A percentile compares a stretch with the other conserved stretches of the same genome.
Evolutionary conservation across 2,797 vertebrate species (phyloP).

Genomic region (Sibirionetta formosa): DNA sequence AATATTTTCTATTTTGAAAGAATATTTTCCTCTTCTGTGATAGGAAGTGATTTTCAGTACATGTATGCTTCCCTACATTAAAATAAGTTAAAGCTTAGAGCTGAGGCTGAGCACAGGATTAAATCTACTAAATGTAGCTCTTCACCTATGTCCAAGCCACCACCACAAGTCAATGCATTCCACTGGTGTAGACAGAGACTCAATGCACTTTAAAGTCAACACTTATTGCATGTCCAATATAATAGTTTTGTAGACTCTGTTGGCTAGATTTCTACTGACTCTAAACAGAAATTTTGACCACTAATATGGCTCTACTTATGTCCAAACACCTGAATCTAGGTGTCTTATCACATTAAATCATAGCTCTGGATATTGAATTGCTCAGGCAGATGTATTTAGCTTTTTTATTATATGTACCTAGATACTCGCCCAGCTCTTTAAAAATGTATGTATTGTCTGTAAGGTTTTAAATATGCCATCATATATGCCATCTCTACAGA

Average conservation of each 20-base stretch:
- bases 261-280: not conserved
- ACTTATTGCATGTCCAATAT: not conserved
- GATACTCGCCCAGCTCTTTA: not conserved
- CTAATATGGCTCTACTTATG: not conserved
- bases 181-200: not conserved
- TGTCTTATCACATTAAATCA: not conserved
- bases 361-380: not conserved
- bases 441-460: not conserved
- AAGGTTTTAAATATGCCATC: not conserved
- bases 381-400: not conserved
- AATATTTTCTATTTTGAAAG: not conserved
- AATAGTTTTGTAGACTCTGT: not conserved
- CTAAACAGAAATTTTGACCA: not conserved
- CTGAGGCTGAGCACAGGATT: not conserved
- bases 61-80: rapidly evolving
- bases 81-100: not conserved
- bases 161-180: not conserved
- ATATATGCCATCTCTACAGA: not conserved
- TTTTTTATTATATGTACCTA: rapidly evolving
- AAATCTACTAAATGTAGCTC: not conserved
- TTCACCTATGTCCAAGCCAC: not conserved
- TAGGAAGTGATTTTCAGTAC: not conserved
- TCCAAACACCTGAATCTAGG: not conserved
- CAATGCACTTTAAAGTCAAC: not conserved
- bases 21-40: not conserved